Conservation (phyloP, 92 coral and sea anemone genomes). For the Diadumene lineata region DNA sequence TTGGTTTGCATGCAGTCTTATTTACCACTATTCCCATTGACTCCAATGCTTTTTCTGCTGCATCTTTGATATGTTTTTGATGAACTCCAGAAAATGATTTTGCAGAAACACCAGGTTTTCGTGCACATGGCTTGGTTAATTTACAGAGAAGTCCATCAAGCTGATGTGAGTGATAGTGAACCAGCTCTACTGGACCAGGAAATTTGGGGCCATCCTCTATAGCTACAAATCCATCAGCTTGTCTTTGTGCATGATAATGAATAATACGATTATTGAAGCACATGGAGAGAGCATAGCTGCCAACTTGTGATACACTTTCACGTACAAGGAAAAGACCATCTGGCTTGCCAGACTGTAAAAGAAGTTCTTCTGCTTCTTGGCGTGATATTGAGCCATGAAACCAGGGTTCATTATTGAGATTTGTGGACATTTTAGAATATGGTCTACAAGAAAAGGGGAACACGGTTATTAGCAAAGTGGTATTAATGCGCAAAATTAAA, state of each 20-base stretch:
- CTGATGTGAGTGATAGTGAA: constrained; percentile 63
- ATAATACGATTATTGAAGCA: constrained; percentile 77
- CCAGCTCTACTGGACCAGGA: constrained; percentile 87
- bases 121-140: constrained; percentile 69
- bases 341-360: constrained; percentile 54
- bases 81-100: constrained; percentile 73
- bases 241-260: constrained; percentile 93
- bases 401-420: constrained; percentile 56
- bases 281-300: constrained; percentile 95
- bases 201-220: constrained; percentile 95
- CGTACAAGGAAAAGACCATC: constrained; percentile 86
- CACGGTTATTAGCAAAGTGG: no score
- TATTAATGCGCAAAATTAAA: no score
- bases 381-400: constrained; percentile 94
- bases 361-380: constrained; percentile 85
- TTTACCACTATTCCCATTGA: constrained; percentile 68
- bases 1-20: no score
- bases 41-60: constrained; percentile 73
- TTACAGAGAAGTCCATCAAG: constrained; percentile 86
- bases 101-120: constrained; percentile 76
- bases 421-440: constrained; percentile 18
- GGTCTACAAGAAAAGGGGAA: no score
- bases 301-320: constrained; percentile 85
- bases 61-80: constrained; percentile 80
- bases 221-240: constrained; percentile 84